phyloP scores from a whole-genome alignment of 2,888 invertebrate species.

The Monoplex corrugatus region DNA sequence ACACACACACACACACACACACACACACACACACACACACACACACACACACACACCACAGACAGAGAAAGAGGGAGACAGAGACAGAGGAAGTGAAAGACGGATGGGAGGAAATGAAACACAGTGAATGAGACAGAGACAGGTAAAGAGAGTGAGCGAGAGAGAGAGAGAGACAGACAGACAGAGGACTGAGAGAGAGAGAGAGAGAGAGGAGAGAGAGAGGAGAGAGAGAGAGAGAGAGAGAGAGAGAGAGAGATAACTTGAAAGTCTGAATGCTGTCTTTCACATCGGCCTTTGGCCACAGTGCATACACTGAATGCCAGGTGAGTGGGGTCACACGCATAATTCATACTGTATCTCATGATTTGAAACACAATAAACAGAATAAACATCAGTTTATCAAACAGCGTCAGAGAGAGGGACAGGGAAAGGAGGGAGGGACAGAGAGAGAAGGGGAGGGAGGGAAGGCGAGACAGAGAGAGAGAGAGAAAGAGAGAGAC shows the following conservation, averaged over 20 bases:
- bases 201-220: constrained; percentile 31
- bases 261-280: no score
- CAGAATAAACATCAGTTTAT: no score
- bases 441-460: neutral
- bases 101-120: neutral
- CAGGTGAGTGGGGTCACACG: no score
- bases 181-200: neutral
- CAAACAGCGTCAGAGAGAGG: neutral
- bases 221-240: constrained; percentile 1
- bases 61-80: neutral
- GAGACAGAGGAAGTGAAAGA: neutral
- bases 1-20: neutral
- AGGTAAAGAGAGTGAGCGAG: constrained; percentile 20
- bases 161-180: constrained; percentile 3
- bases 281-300: neutral
- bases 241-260: neutral
- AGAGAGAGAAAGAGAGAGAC: neutral
- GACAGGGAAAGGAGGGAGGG: neutral
- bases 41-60: neutral
- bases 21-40: neutral
- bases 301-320: no score
- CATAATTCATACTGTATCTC: no score
- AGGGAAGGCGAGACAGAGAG: no score
- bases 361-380: no score
- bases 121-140: neutral